phyloP scores from a whole-genome alignment of 2,888 invertebrate species.

The Hylaea fasciaria region DNA sequence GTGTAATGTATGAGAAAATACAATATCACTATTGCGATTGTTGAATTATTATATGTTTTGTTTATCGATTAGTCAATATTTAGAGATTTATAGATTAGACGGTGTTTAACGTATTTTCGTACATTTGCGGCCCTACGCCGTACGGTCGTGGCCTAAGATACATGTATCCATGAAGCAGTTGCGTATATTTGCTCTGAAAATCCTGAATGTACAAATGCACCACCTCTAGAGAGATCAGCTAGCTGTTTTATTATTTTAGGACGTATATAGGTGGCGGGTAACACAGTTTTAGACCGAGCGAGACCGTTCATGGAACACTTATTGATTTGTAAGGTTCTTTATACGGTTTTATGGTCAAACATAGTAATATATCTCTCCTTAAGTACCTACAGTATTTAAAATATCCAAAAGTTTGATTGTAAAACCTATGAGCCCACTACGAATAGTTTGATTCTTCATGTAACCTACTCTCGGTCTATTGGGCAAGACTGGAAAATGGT shows the following conservation, averaged over 20 bases:
- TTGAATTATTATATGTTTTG: slow-evolving; percentile 62
- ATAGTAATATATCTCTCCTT: background rate
- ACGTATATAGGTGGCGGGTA: slow-evolving; percentile 53
- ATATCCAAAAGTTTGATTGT: background rate
- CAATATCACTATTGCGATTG: slow-evolving; percentile 55
- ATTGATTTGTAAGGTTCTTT: background rate
- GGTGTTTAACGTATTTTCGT: slow-evolving; percentile 40
- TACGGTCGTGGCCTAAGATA: slow-evolving; percentile 33
- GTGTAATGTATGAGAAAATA: slow-evolving; percentile 63
- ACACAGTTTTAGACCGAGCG: slow-evolving; percentile 48
- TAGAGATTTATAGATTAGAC: slow-evolving; percentile 63
- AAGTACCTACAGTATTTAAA: slow-evolving; percentile 1
- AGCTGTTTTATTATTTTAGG: slow-evolving; percentile 62
- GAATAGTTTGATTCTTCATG: slow-evolving; percentile 5
- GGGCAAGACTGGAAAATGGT: slow-evolving; percentile 59
- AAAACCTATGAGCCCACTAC: background rate
- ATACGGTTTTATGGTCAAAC: too few species aligned
- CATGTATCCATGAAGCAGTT: slow-evolving; percentile 30
- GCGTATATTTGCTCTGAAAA: slow-evolving; percentile 64
- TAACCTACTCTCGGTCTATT: slow-evolving; percentile 30
- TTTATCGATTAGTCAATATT: slow-evolving; percentile 70
- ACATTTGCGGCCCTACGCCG: slow-evolving; percentile 30
- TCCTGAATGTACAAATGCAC: slow-evolving; percentile 81
- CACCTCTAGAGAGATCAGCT: slow-evolving; percentile 64
- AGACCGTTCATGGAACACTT: background rate